Evolutionary conservation across 2,113 vertebrate genomes (phyloP).

Genomic region (Cyanoliseus patagonus): DNA sequence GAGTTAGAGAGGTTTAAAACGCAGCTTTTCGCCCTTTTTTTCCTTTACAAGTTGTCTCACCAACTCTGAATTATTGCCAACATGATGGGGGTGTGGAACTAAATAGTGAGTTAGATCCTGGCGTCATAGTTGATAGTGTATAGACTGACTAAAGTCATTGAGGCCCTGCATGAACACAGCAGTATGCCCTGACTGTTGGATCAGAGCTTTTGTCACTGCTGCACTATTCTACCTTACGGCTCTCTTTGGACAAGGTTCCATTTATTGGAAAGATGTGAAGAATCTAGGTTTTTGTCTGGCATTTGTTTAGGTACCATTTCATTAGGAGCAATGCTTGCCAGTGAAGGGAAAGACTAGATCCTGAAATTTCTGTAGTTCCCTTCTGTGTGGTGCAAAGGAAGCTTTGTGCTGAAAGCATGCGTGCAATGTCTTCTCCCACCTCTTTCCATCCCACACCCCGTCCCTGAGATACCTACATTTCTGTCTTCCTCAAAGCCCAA

Average conservation of each 20-base stretch:
- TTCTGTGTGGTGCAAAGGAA: neutral
- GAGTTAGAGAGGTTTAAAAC: slow-evolving; percentile 41
- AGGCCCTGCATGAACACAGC: neutral
- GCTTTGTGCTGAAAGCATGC: neutral
- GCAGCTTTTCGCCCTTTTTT: neutral
- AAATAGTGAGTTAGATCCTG: neutral
- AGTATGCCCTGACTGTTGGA: neutral
- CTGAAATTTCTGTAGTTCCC: neutral
- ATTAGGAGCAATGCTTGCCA: neutral
- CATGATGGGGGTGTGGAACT: neutral
- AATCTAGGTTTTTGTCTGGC: neutral
- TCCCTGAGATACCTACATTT: neutral
- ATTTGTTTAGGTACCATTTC: neutral
- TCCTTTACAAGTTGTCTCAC: neutral
- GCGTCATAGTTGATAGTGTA: neutral
- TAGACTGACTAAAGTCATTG: neutral
- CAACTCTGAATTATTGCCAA: neutral
- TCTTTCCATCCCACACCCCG: neutral
- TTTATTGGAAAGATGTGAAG: neutral
- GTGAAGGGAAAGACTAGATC: neutral
- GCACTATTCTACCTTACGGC: neutral
- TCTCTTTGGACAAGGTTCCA: neutral
- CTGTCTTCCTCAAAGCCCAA: neutral
- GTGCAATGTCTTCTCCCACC: neutral
- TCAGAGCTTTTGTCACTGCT: neutral